phyloP scores from a whole-genome alignment of 2,113 vertebrate genomes.

The Gadus chalcogrammus region DNA sequence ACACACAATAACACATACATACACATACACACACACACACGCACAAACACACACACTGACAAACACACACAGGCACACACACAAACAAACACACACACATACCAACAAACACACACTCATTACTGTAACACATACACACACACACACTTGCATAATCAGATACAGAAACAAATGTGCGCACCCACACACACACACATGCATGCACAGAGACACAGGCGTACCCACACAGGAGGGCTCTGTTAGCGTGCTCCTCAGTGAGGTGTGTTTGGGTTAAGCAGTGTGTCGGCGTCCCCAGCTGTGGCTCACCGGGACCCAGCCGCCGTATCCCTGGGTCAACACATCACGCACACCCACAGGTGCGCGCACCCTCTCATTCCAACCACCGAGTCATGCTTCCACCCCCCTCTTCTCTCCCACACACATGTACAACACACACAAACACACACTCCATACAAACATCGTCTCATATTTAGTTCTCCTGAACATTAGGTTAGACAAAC shows the following conservation, averaged over 20 bases:
- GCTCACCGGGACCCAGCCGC: conserved; percentile 49
- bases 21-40: neutral
- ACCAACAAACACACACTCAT: neutral
- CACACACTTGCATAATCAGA: neutral
- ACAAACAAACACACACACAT: neutral
- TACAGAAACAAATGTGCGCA: neutral
- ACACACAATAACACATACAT: neutral
- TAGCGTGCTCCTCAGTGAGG: conserved; percentile 65
- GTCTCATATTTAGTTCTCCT: neutral
- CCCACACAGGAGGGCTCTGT: conserved; percentile 58
- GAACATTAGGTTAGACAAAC: neutral
- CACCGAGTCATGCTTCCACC: neutral
- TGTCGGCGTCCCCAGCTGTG: conserved; percentile 56
- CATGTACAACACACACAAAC: conserved; percentile 24
- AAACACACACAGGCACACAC: conserved; percentile 6
- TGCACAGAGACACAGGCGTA: conserved; percentile 25
- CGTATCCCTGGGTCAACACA: conserved; percentile 70
- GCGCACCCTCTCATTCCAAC: conserved; percentile 2
- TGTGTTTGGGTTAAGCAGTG: conserved; percentile 66
- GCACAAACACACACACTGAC: neutral
- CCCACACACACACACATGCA: conserved; percentile 8
- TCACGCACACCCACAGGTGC: conserved; percentile 26
- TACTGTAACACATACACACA: neutral
- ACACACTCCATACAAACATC: conserved; percentile 9
- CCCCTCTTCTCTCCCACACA: no score